Conservation (phyloP, 2,797 vertebrate genomes). For the Mycteria americana region DNA sequence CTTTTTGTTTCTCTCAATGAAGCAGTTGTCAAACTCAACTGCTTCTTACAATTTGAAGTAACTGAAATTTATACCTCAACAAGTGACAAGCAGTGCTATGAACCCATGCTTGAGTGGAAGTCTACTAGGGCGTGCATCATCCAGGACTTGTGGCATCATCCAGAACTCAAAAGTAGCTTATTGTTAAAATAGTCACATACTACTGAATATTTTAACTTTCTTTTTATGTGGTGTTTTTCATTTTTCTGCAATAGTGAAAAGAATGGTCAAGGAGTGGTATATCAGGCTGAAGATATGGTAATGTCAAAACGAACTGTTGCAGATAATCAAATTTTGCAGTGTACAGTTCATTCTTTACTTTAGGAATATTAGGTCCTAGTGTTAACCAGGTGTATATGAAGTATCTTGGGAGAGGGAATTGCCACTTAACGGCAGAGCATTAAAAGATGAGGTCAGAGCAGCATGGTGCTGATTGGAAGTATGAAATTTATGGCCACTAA, state of each 20-base stretch:
- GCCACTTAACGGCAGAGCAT: not conserved
- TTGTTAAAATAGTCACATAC: not conserved
- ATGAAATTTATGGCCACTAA: not conserved
- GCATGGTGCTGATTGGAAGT: not conserved
- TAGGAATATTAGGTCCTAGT: not conserved
- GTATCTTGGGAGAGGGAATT: not conserved
- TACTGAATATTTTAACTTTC: not conserved
- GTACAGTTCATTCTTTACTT: not conserved
- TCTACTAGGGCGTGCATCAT: not conserved
- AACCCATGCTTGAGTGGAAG: not conserved
- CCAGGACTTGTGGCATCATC: not conserved
- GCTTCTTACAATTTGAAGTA: not conserved
- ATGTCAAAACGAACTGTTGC: not conserved
- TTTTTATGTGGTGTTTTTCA: not conserved
- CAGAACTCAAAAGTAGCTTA: not conserved
- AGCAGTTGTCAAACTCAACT: not conserved
- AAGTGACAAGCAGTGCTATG: not conserved
- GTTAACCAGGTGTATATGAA: not conserved
- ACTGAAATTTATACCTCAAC: not conserved
- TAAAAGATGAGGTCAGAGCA: not conserved
- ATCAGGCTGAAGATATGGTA: not conserved
- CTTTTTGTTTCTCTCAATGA: not conserved
- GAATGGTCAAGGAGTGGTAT: not conserved
- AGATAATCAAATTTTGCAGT: not conserved
- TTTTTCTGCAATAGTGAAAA: not conserved